These are phyloP conservation scores for Creontiades dilutus DNA, from an alignment of 2,888 invertebrate genomes.

Conservation along the genomic window DNA sequence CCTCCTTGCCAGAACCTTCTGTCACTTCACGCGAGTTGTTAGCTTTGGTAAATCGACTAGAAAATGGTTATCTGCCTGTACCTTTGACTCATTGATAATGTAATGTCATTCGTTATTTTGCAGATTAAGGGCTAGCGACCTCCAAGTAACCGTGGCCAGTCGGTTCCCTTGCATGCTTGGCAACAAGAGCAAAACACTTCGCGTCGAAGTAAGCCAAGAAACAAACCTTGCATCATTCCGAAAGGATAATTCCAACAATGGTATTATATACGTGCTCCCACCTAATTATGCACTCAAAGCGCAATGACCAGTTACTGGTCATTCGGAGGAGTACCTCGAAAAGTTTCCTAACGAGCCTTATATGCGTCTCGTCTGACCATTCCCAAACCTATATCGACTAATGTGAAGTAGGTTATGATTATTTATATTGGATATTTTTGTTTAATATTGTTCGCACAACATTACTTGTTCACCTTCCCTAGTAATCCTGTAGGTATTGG, in stretches of 20 bases:
- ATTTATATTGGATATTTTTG: neutral
- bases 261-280: constrained; percentile 80
- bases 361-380: constrained; percentile 17
- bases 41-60: too few species aligned
- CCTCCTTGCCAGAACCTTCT: too few species aligned
- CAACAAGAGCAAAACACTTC: constrained; percentile 84
- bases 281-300: constrained; percentile 77
- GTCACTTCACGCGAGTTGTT: too few species aligned
- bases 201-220: constrained; percentile 82
- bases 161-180: constrained; percentile 90
- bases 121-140: constrained; percentile 81
- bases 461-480: neutral
- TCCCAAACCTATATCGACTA: constrained; percentile 17
- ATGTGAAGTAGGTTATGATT: neutral
- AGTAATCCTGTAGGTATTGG: neutral
- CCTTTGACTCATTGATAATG: too few species aligned
- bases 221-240: constrained; percentile 80
- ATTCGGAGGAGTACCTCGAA: neutral
- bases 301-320: constrained; percentile 33
- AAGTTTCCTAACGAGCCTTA: neutral
- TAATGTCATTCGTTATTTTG: too few species aligned
- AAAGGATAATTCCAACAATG: constrained; percentile 79
- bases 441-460: neutral
- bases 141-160: constrained; percentile 87
- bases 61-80: too few species aligned